Evolutionary conservation across 2,888 invertebrate species (phyloP).

Genomic region (Rhingia rostrata): DNA sequence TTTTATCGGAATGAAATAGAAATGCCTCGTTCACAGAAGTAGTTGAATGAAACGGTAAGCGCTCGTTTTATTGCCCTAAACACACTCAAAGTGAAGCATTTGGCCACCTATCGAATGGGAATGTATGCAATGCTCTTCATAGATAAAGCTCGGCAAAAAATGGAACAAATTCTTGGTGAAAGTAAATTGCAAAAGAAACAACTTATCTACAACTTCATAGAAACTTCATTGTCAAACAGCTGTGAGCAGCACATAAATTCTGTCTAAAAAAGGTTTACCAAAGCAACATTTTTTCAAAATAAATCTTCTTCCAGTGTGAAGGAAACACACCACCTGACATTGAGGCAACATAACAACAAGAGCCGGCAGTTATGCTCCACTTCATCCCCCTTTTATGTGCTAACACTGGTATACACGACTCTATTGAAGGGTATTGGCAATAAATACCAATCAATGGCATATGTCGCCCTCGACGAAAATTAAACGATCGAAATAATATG

Average conservation of each 20-base stretch:
- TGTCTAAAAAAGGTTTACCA: constrained; percentile 56
- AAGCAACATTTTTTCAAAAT: constrained; percentile 64
- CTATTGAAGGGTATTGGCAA: constrained; percentile 73
- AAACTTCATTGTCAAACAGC: constrained; percentile 65
- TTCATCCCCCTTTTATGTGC: constrained; percentile 54
- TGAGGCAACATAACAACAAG: constrained; percentile 38
- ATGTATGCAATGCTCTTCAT: constrained; percentile 46
- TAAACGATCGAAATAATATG: constrained; percentile 77
- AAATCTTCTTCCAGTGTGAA: constrained; percentile 59
- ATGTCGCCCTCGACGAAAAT: constrained; percentile 77
- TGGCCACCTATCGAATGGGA: constrained; percentile 28
- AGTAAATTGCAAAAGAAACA: constrained; percentile 12
- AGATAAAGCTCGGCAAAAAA: constrained; percentile 41
- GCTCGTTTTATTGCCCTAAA: constrained; percentile 42
- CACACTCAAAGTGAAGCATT: constrained; percentile 53
- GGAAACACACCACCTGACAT: constrained; percentile 69
- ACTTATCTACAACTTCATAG: constrained; percentile 68
- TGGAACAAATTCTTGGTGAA: constrained; percentile 18
- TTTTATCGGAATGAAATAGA: constrained; percentile 25
- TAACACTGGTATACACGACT: constrained; percentile 20
- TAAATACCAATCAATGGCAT: constrained; percentile 83
- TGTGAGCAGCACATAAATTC: constrained; percentile 63
- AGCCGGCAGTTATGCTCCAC: constrained; percentile 44
- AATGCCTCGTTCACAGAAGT: constrained; percentile 6
- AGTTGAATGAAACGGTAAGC: constrained; percentile 5